Conservation (phyloP, 1,140 invertebrate genomes). For the Diploscapter pachys region DNA sequence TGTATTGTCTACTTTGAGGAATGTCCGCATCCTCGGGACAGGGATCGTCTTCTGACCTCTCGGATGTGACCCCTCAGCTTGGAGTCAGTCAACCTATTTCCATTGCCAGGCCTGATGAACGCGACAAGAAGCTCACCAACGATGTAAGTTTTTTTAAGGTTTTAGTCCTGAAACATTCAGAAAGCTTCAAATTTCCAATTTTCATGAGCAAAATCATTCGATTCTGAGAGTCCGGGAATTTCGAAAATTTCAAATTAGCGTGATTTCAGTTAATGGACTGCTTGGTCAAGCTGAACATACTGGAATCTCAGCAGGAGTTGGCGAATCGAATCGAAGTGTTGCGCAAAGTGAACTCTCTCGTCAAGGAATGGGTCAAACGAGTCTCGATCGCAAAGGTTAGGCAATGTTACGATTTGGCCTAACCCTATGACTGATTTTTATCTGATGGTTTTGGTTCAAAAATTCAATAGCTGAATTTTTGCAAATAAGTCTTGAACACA, state of each 20-base stretch:
- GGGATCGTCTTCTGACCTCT: no score
- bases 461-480: no score
- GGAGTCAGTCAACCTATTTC: constrained; percentile 56
- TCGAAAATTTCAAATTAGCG: no score
- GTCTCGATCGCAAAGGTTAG: constrained; percentile 42
- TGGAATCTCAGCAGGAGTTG: constrained; percentile 50
- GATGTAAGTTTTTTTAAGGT: constrained; percentile 31
- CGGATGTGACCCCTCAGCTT: background rate
- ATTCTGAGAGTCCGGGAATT: no score
- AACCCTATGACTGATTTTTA: background rate
- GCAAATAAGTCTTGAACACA: no score
- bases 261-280: constrained; percentile 44
- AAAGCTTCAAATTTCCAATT: no score
- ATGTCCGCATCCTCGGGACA: no score
- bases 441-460: background rate
- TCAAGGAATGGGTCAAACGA: constrained; percentile 50
- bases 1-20: no score
- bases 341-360: constrained; percentile 48
- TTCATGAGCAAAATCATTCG: no score
- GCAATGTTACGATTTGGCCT: constrained; percentile 1
- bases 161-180: no score
- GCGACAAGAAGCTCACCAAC: constrained; percentile 41
- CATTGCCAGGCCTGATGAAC: constrained; percentile 39
- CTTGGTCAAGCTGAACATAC: constrained; percentile 45
- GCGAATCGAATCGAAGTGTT: constrained; percentile 50